phyloP scores from a whole-genome alignment of 2,797 vertebrate species.

The Labeo calbasu region DNA sequence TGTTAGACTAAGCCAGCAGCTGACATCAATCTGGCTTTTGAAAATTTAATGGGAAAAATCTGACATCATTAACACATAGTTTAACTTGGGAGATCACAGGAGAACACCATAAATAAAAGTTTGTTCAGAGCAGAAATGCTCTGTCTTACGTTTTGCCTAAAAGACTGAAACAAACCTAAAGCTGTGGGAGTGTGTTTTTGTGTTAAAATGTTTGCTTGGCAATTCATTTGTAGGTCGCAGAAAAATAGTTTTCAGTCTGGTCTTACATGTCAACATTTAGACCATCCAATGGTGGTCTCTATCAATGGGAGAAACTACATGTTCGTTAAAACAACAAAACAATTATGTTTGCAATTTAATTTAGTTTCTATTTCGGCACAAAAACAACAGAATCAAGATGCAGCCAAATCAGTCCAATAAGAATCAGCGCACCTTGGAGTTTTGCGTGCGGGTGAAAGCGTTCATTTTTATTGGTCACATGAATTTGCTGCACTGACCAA shows the following conservation, averaged over 20 bases:
- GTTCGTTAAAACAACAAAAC: background rate
- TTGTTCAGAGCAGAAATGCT: background rate
- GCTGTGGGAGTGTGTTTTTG: background rate
- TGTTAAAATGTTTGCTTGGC: background rate
- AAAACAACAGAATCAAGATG: background rate
- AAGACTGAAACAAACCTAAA: background rate
- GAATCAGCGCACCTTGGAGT: background rate
- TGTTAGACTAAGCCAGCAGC: background rate
- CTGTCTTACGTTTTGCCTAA: background rate
- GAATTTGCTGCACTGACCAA: too few species aligned
- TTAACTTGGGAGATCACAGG: background rate
- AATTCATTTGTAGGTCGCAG: background rate
- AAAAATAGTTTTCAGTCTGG: background rate
- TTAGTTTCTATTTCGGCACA: background rate
- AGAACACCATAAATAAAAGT: background rate
- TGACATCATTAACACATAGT: background rate
- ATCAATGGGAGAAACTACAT: background rate
- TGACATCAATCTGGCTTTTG: slow-evolving; percentile 12
- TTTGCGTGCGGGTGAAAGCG: too few species aligned
- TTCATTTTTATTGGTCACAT: too few species aligned
- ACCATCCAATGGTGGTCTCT: background rate
- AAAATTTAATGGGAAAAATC: background rate
- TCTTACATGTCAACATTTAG: background rate
- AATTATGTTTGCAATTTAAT: background rate
- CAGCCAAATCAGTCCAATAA: background rate